Evolutionary conservation across 2,888 invertebrate genomes (phyloP), one percentile per base, ranked within the genome.

Genomic region (Ophion ellenae): DNA sequence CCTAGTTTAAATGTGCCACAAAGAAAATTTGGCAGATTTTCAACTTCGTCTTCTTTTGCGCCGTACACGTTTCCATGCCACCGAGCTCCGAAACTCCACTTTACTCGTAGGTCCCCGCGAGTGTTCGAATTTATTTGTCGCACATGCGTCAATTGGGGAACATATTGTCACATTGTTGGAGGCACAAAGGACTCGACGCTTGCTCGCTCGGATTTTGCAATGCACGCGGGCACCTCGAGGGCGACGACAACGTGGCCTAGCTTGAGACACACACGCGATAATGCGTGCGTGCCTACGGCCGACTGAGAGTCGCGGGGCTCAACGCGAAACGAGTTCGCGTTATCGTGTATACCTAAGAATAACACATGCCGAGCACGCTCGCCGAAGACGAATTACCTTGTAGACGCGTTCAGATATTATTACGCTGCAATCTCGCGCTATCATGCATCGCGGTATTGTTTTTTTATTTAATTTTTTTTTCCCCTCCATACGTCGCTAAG

Each of bases 311-410:
- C 77, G 69, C 64, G 47, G 20, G 47, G 36, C 36, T 73, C 79
- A 83, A 83, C 76, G 83, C 69, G 77, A 85, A 85, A 83, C 83
- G 67, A 74, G 83, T 61, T 83, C 64, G 86, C 77, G 69, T 83
- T 86, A 86, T 83, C 86, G 81, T 70, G 77, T 77, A 17, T 17
- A 71, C 79, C 47, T 69, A 63, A 69, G 76, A 69, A 69, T 83
- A 83, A 86, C 83, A 86, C 86, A 81, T 81, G 83, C 83, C 20
- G 73, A 59, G 59, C 75, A 57, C 63, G 32, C 76, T 77, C 57
- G 40, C 53, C 64, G 64, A 86, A 86, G 83, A 86, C 83, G 83
- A 86, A 86, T 86, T 78, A 83, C 86, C 83, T 78, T 64, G 83
- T 81, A 75, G 83, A 86, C 81, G 83, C 57, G 71, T 81, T 78